A percentile compares a stretch with the other conserved stretches of the same genome.
Evolutionary conservation across 2,113 vertebrate genomes (phyloP).

Genomic region (Lamprotornis superbus): DNA sequence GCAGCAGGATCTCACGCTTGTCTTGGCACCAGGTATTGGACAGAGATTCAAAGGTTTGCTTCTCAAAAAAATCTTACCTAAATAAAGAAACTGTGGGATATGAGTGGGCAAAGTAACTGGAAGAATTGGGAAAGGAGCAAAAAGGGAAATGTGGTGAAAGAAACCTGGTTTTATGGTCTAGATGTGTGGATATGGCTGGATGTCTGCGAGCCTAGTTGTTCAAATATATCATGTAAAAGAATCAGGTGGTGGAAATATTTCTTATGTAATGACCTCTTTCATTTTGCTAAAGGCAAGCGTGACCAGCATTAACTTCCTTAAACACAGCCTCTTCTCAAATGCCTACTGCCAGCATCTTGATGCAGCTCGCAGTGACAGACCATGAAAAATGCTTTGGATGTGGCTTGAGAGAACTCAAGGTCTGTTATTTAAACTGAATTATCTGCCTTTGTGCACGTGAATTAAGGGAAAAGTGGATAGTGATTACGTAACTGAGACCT

Average conservation of each 20-base stretch:
- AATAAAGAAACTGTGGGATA: not conserved
- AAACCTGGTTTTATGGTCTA: not conserved
- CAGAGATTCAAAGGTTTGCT: not conserved
- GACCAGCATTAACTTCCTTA: not conserved
- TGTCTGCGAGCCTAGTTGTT: not conserved
- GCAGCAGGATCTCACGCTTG: not conserved
- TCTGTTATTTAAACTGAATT: not conserved
- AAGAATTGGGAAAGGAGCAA: not conserved
- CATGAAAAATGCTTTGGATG: not conserved
- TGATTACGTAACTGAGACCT: not conserved
- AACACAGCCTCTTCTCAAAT: not conserved
- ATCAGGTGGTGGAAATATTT: not conserved
- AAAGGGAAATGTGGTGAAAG: not conserved
- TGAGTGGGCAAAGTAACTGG: not conserved
- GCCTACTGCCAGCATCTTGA: not conserved
- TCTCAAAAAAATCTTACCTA: not conserved
- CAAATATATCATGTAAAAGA: not conserved
- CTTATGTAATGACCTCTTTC: not conserved
- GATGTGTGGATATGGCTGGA: not conserved
- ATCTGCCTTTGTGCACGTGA: not conserved
- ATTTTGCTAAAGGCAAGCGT: not conserved
- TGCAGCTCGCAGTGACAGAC: not conserved
- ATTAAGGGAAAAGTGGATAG: not conserved
- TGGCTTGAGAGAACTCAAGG: not conserved
- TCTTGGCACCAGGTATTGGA: rapidly evolving